phyloP scores from a whole-genome alignment of 2,888 invertebrate genomes.

The Drosophila heteroneura region DNA sequence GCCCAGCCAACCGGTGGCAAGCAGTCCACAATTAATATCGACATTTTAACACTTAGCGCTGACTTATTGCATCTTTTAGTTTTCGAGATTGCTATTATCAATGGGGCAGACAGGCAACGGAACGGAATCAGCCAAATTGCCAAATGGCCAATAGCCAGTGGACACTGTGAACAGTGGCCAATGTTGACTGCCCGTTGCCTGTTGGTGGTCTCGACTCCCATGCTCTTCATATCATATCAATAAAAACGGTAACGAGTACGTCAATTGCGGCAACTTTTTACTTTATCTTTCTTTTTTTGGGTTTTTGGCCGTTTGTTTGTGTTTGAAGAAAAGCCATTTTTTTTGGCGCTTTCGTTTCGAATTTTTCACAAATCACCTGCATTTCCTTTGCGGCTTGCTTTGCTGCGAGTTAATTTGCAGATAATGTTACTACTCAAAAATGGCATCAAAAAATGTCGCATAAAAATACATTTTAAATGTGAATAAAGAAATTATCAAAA shows the following conservation, averaged over 20 bases:
- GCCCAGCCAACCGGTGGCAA: slow-evolving; percentile 50
- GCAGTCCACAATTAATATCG: slow-evolving; percentile 82
- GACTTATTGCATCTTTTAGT: slow-evolving; percentile 82
- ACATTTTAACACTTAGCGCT: slow-evolving; percentile 83
- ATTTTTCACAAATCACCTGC: slow-evolving; percentile 28
- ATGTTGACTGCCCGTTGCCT: slow-evolving; percentile 13
- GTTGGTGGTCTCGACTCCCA: slow-evolving; percentile 39
- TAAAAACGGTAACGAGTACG: slow-evolving; percentile 45
- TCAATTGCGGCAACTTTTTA: slow-evolving; percentile 49
- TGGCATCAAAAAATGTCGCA: background rate
- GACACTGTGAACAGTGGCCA: slow-evolving; percentile 9
- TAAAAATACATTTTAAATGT: background rate
- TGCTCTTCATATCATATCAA: slow-evolving; percentile 42
- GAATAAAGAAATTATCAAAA: background rate
- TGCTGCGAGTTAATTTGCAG: slow-evolving; percentile 47
- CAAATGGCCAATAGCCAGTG: slow-evolving; percentile 36
- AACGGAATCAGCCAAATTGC: slow-evolving; percentile 28
- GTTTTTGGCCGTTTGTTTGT: slow-evolving; percentile 8
- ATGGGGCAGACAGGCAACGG: slow-evolving; percentile 54
- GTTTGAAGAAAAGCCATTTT: slow-evolving; percentile 10
- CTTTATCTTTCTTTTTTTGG: slow-evolving; percentile 9
- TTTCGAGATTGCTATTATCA: slow-evolving; percentile 76
- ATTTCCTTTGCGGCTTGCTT: slow-evolving; percentile 51
- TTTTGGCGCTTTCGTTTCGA: slow-evolving; percentile 31
- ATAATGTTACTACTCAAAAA: slow-evolving; percentile 33